These are phyloP conservation scores for Caenorhabditis macrosperma DNA, from an alignment of 2,888 invertebrate genomes.

Conservation along the genomic window DNA sequence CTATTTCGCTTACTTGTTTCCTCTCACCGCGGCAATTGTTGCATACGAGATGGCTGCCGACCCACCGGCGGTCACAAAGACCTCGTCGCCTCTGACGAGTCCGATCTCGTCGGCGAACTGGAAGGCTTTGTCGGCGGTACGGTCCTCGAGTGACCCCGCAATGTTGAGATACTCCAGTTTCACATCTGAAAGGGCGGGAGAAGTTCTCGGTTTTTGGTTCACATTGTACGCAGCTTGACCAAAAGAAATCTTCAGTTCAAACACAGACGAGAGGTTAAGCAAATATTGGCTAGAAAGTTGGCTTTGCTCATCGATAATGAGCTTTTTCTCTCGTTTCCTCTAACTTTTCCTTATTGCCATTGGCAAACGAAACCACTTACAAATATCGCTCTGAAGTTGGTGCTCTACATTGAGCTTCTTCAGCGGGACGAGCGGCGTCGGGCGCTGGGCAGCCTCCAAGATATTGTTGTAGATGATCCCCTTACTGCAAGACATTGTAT, in stretches of 20 bases:
- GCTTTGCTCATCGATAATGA: conserved; percentile 11
- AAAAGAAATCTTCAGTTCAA: conserved; percentile 32
- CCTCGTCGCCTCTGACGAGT: conserved; percentile 89
- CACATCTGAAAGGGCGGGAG: conserved; percentile 86
- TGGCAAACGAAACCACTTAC: conserved; percentile 36
- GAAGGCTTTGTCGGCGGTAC: conserved; percentile 85
- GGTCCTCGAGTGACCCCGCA: conserved; percentile 95
- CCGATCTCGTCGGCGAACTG: conserved; percentile 87
- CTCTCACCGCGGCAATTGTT: conserved; percentile 92
- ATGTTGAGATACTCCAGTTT: conserved; percentile 98
- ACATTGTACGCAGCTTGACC: conserved; percentile 19
- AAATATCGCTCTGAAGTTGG: conserved; percentile 57
- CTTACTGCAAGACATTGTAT: conserved; percentile 28
- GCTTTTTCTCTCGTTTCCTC: conserved; percentile 42
- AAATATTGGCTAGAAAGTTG: conserved; percentile 15
- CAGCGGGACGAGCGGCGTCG: conserved; percentile 57
- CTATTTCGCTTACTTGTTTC: conserved; percentile 90
- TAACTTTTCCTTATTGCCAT: neutral
- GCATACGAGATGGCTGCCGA: conserved; percentile 92
- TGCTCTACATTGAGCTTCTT: conserved; percentile 56
- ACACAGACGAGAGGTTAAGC: conserved; percentile 36
- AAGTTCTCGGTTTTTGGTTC: neutral
- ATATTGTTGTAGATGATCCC: conserved; percentile 53
- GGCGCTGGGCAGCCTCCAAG: conserved; percentile 55
- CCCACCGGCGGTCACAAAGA: conserved; percentile 95